Evolutionary conservation across 2,113 vertebrate species (phyloP).

Genomic region (Callopanchax toddi): DNA sequence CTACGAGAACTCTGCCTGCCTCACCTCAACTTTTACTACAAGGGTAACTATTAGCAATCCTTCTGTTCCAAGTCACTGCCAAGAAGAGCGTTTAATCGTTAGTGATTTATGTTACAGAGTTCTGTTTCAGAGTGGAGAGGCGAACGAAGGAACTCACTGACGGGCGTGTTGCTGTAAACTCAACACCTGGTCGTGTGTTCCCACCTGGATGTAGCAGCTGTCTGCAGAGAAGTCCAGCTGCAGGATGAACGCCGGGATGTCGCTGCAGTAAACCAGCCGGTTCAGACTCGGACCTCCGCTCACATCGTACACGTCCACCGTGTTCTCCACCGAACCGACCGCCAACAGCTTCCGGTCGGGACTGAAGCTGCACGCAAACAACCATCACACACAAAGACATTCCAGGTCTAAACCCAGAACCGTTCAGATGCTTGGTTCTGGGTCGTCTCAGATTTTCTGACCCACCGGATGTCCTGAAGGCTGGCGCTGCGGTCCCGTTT

Average conservation of each 20-base stretch:
- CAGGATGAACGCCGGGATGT: conserved; percentile 91
- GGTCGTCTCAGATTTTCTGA: not conserved
- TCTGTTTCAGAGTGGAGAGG: too few species aligned
- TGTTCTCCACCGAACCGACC: conserved; percentile 89
- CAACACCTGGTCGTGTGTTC: conserved; percentile 36
- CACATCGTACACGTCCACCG: conserved; percentile 93
- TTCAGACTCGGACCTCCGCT: conserved; percentile 85
- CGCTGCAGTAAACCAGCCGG: conserved; percentile 93
- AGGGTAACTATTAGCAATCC: too few species aligned
- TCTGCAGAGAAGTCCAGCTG: conserved; percentile 97
- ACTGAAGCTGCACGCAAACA: conserved; percentile 84
- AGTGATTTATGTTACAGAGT: too few species aligned
- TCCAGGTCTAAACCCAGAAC: too few species aligned
- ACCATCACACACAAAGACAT: not conserved
- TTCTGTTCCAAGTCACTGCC: too few species aligned
- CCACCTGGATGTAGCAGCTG: conserved; percentile 70
- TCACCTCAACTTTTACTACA: too few species aligned
- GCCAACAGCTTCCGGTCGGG: conserved; percentile 89
- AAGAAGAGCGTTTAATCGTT: too few species aligned
- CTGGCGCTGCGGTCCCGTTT: conserved; percentile 91
- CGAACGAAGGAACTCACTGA: too few species aligned
- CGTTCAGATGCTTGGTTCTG: too few species aligned
- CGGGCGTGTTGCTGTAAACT: too few species aligned
- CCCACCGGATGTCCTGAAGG: conserved; percentile 91
- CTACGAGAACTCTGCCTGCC: too few species aligned